These are phyloP conservation scores for Luperina testacea DNA, from an alignment of 2,888 invertebrate genomes.

Conservation along the genomic window DNA sequence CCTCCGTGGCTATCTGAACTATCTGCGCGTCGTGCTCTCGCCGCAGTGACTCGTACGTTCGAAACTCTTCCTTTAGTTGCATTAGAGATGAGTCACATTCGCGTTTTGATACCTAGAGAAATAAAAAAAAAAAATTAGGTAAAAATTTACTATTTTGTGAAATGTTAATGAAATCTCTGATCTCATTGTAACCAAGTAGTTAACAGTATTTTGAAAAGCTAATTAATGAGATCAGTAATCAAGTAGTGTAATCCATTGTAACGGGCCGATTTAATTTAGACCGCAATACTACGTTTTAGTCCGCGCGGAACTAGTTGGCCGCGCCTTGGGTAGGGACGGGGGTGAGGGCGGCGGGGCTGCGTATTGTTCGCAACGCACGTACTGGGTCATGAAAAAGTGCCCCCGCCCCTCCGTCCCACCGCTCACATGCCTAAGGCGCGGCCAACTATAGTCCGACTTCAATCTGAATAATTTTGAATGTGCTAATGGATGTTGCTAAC, in stretches of 20 bases:
- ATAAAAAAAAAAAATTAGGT: background rate
- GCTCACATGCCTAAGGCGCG: too few relatives aligned
- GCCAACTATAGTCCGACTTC: too few relatives aligned
- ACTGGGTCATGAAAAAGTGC: too few relatives aligned
- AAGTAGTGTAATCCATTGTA: background rate
- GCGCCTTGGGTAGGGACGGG: too few relatives aligned
- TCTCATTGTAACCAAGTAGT: background rate
- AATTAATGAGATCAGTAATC: background rate
- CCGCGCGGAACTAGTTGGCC: too few relatives aligned
- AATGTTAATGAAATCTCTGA: background rate
- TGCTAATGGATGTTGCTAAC: too few relatives aligned
- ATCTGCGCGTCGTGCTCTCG: slow-evolving; percentile 99
- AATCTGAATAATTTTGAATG: too few relatives aligned
- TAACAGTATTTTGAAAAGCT: background rate
- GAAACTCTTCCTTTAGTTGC: slow-evolving; percentile 99
- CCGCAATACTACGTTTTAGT: background rate
- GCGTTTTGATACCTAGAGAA: slow-evolving; percentile 95
- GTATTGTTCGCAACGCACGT: too few relatives aligned
- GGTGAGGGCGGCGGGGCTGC: too few relatives aligned
- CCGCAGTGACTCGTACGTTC: slow-evolving; percentile 97
- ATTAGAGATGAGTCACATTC: slow-evolving; percentile 99
- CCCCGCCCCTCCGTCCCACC: too few relatives aligned
- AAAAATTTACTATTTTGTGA: background rate
- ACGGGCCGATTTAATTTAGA: background rate
- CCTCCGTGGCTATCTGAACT: slow-evolving; percentile 99